Evolutionary conservation across 2,888 invertebrate species (phyloP).

Genomic region (Sisyra nigra): DNA sequence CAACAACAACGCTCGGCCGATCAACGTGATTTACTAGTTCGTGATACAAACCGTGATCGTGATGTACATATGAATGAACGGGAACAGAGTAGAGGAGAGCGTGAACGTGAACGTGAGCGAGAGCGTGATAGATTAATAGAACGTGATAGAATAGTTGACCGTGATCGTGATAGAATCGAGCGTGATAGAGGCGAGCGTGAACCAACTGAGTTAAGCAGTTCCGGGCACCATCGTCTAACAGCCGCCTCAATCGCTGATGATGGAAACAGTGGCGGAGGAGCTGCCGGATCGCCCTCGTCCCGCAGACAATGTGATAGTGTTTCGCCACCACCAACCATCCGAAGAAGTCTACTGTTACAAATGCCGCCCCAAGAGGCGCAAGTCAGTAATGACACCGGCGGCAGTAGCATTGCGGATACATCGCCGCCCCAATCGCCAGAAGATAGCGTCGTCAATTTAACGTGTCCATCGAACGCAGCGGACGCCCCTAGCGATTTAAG

Average conservation of each 20-base stretch:
- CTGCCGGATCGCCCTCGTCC: neutral
- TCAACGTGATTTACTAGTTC: constrained; percentile 11
- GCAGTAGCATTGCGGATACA: constrained; percentile 8
- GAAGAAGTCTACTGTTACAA: constrained; percentile 7
- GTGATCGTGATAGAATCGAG: constrained; percentile 11
- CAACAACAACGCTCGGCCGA: constrained; percentile 22
- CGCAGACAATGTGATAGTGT: constrained; percentile 6
- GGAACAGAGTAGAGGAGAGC: constrained; percentile 14
- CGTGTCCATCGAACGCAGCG: constrained; percentile 8
- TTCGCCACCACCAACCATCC: constrained; percentile 12
- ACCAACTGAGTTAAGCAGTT: constrained; percentile 16
- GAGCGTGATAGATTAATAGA: constrained; percentile 12
- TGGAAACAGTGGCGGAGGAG: constrained; percentile 17
- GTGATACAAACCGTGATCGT: constrained; percentile 5
- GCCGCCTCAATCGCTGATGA: constrained; percentile 11
- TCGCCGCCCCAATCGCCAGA: constrained; percentile 11
- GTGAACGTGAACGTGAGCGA: constrained; percentile 12
- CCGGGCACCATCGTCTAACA: constrained; percentile 1
- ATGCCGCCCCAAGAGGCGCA: constrained; percentile 10
- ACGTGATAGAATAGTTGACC: constrained; percentile 11
- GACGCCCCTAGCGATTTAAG: constrained; percentile 23
- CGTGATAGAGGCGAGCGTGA: constrained; percentile 12
- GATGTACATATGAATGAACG: constrained; percentile 15
- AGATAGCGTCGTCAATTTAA: constrained; percentile 11
- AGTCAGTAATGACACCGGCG: neutral